Conservation (phyloP, 2,797 vertebrate species). For the Craterocephalus amniculus region DNA sequence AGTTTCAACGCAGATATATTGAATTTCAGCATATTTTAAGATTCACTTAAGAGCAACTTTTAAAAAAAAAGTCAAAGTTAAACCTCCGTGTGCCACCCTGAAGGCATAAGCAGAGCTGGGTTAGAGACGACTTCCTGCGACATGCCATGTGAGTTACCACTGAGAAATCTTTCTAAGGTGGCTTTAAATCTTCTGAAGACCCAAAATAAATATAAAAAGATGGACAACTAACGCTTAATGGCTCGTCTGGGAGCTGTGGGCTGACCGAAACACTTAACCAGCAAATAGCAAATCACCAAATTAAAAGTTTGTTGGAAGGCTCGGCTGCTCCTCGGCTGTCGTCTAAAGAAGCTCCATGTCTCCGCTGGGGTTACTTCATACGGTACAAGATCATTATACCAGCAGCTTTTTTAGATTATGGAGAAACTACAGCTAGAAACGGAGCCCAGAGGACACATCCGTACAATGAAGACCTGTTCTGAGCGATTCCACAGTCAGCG, state of each 20-base stretch:
- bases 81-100: background rate
- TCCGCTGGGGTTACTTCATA: constrained; percentile 13
- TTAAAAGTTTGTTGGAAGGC: background rate
- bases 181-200: background rate
- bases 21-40: too few species aligned
- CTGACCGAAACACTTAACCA: background rate
- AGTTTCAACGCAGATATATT: constrained; percentile 18
- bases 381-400: background rate
- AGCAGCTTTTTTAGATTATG: constrained; percentile 31
- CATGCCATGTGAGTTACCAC: constrained; percentile 8
- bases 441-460: constrained; percentile 21
- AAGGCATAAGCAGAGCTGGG: constrained; percentile 12
- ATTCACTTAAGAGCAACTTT: background rate
- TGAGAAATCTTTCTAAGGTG: background rate
- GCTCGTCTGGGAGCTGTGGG: constrained; percentile 2
- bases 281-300: constrained; percentile 12
- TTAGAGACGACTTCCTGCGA: constrained; percentile 7
- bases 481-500: background rate
- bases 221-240: background rate
- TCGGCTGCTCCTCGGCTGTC: constrained; percentile 20
- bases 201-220: background rate
- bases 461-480: constrained; percentile 19
- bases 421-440: constrained; percentile 15
- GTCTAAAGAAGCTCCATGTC: constrained; percentile 3
- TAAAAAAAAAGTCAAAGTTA: background rate